Percentiles rank a stretch among this genome's conserved stretches.
Evolutionary conservation across 2,888 invertebrate genomes (phyloP).

Genomic region (Kuschelorhynchus macadamiae): DNA sequence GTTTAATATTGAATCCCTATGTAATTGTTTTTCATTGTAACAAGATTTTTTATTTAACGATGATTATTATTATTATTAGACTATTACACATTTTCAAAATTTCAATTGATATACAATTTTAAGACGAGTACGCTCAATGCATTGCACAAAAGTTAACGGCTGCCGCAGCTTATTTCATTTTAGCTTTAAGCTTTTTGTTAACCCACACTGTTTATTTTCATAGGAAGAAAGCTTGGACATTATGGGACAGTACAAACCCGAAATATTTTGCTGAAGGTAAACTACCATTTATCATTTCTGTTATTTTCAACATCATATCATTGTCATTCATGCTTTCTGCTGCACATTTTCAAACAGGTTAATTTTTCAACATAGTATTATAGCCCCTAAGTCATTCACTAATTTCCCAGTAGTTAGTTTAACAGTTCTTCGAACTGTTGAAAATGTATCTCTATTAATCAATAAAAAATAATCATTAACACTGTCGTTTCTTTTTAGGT

Average conservation of each 20-base stretch:
- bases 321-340: constrained; percentile 31
- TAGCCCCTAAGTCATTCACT: neutral
- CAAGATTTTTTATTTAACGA: too few relatives aligned
- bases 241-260: constrained; percentile 85
- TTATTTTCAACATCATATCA: constrained; percentile 5
- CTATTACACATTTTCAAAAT: too few relatives aligned
- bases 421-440: neutral
- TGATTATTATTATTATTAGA: too few relatives aligned
- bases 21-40: too few relatives aligned
- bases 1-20: too few relatives aligned
- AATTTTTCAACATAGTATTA: constrained; percentile 12
- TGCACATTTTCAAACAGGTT: constrained; percentile 13
- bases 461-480: too few relatives aligned
- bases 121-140: constrained; percentile 37
- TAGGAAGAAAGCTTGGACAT: constrained; percentile 83
- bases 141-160: constrained; percentile 61
- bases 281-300: constrained; percentile 23
- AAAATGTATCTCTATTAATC: constrained; percentile 6
- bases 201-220: constrained; percentile 73
- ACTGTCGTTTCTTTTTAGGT: constrained; percentile 46
- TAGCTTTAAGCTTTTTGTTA: constrained; percentile 58
- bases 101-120: too few relatives aligned
- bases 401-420: neutral
- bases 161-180: constrained; percentile 39
- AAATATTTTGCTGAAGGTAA: constrained; percentile 85